These are phyloP conservation scores for Lingula anatina DNA, from an alignment of 2,888 invertebrate genomes.

Conservation along the genomic window DNA sequence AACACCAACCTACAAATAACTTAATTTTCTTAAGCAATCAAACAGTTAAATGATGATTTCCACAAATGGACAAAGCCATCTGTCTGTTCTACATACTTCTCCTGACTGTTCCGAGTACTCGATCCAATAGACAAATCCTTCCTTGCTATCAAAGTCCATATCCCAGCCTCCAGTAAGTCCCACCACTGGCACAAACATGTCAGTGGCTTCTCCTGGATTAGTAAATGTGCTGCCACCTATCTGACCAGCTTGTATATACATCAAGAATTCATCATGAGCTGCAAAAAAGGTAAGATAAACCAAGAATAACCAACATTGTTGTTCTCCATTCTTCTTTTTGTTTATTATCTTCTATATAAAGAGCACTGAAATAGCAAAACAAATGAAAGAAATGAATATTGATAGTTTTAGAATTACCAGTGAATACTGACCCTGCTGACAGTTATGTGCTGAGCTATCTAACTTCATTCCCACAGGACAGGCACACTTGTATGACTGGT, in stretches of 20 bases:
- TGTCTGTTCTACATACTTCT: slow-evolving; percentile 17
- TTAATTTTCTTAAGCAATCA: background rate
- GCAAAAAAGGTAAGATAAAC: slow-evolving; percentile 20
- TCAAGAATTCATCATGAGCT: slow-evolving; percentile 82
- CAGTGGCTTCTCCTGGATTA: slow-evolving; percentile 5
- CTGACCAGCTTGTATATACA: slow-evolving; percentile 54
- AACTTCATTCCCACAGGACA: slow-evolving; percentile 74
- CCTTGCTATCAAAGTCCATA: slow-evolving; percentile 85
- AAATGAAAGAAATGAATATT: background rate
- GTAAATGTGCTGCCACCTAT: slow-evolving; percentile 29
- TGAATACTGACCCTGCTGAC: slow-evolving; percentile 35
- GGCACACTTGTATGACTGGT: slow-evolving; percentile 73
- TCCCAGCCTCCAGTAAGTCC: slow-evolving; percentile 57
- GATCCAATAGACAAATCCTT: slow-evolving; percentile 70
- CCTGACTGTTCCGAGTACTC: too few relatives aligned
- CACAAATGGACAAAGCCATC: too few relatives aligned
- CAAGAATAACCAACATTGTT: background rate
- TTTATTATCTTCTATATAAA: too few relatives aligned
- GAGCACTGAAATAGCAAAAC: too few relatives aligned
- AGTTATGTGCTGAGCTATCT: slow-evolving; percentile 28
- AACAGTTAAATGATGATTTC: background rate
- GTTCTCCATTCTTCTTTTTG: too few relatives aligned
- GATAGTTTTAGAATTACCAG: too few relatives aligned
- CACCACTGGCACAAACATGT: slow-evolving; percentile 48
- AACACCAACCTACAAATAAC: background rate